Evolutionary conservation across 2,797 vertebrate genomes (phyloP).

Genomic region (Carapus acus): DNA sequence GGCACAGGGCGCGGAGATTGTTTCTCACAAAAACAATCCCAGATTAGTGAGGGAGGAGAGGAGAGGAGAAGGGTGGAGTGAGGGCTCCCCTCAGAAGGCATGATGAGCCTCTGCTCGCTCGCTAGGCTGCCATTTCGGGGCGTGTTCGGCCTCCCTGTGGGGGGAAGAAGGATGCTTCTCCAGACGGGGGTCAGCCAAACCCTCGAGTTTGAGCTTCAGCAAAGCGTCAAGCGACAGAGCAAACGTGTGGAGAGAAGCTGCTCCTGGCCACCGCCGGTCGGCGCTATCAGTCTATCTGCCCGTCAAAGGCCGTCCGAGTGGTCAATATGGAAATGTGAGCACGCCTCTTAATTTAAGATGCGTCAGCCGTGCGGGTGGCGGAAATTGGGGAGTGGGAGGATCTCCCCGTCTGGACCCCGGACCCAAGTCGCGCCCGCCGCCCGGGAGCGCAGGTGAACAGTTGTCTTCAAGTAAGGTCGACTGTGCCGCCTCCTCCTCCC

Average conservation of each 20-base stretch:
- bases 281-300: slow-evolving; percentile 8
- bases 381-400: slow-evolving; percentile 2
- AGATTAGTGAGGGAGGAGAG: slow-evolving; percentile 47
- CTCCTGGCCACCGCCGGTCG: no score
- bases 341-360: slow-evolving; percentile 11
- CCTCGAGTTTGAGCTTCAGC: not conserved
- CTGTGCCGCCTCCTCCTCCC: slow-evolving; percentile 18
- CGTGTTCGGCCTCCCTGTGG: slow-evolving; percentile 22
- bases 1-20: slow-evolving; percentile 50
- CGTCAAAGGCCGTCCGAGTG: slow-evolving; percentile 18
- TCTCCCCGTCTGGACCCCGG: not conserved
- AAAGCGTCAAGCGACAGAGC: slow-evolving; percentile 6
- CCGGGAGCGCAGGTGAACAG: slow-evolving; percentile 25
- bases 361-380: not conserved
- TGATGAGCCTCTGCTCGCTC: no score
- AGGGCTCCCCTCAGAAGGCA: not conserved
- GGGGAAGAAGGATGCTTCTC: no score
- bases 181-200: slow-evolving; percentile 1
- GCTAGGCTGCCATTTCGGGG: slow-evolving; percentile 15
- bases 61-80: slow-evolving; percentile 13
- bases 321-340: slow-evolving; percentile 27
- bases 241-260: not conserved
- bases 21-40: slow-evolving; percentile 58
- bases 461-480: slow-evolving; percentile 46
- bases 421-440: not conserved